Conservation (phyloP, 2,113 vertebrate genomes). For the Nymphicus hollandicus region DNA sequence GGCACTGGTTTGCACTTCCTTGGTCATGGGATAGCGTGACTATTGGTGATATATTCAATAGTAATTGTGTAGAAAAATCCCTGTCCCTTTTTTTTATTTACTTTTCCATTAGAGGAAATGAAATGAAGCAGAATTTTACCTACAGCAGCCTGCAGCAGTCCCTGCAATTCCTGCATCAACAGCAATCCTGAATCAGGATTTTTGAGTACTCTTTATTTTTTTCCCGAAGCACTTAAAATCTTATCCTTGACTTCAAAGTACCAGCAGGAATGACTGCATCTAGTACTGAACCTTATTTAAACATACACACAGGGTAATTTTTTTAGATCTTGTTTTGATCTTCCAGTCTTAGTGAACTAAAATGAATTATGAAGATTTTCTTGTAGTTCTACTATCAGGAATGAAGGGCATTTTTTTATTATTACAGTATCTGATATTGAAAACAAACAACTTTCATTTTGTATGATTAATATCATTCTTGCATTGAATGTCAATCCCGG, state of each 20-base stretch:
- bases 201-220: background rate
- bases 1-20: background rate
- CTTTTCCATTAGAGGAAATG: background rate
- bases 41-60: background rate
- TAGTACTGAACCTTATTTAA: slow-evolving; percentile 19
- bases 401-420: background rate
- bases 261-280: slow-evolving; percentile 34
- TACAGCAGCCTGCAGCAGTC: background rate
- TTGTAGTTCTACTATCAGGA: slow-evolving; percentile 1
- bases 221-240: background rate
- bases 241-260: background rate
- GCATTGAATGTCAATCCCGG: background rate
- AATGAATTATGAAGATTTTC: background rate
- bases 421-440: background rate
- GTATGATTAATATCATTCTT: background rate
- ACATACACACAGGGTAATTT: background rate
- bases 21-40: background rate
- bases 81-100: background rate
- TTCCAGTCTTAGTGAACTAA: slow-evolving; percentile 26
- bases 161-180: background rate
- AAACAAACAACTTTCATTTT: slow-evolving; percentile 12
- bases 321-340: slow-evolving; percentile 36
- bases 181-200: background rate
- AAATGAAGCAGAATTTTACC: background rate
- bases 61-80: background rate